Conservation (phyloP, 2,113 vertebrate genomes). For the Tursiops truncatus region DNA sequence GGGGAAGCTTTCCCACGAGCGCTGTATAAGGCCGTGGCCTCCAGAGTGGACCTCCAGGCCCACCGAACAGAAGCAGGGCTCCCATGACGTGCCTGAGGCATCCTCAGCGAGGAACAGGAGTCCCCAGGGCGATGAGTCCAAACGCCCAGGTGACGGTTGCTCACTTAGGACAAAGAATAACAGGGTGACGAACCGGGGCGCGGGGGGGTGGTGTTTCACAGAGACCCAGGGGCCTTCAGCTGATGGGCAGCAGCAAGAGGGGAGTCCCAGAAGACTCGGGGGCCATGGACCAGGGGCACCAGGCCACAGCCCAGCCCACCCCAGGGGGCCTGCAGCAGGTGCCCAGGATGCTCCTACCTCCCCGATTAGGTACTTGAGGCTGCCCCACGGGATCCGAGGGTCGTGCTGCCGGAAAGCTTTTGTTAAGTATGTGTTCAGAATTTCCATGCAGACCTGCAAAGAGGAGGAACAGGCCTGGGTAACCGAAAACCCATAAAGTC, state of each 20-base stretch:
- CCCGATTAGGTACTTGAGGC: conserved; percentile 96
- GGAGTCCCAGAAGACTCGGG: neutral
- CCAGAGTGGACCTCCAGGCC: neutral
- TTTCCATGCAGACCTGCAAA: conserved; percentile 96
- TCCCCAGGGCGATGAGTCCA: accelerated
- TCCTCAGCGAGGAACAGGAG: neutral
- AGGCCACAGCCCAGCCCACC: neutral
- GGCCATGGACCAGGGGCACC: accelerated
- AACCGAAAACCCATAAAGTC: accelerated
- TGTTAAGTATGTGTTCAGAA: conserved; percentile 93
- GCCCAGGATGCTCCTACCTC: conserved; percentile 85
- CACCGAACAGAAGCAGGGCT: accelerated
- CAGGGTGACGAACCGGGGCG: accelerated
- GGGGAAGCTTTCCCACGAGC: neutral
- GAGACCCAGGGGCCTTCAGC: neutral
- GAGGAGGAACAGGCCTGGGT: neutral
- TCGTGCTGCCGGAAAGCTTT: conserved; percentile 91
- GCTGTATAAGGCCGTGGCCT: neutral
- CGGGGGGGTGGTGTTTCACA: accelerated
- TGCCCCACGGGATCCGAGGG: conserved; percentile 92
- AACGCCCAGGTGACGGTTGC: accelerated
- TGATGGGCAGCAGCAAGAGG: neutral
- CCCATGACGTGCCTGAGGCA: neutral
- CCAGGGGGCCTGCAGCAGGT: accelerated
- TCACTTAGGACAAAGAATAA: neutral